Evolutionary conservation across 1,140 invertebrate species (phyloP).

Genomic region (Trichonephila clavata): DNA sequence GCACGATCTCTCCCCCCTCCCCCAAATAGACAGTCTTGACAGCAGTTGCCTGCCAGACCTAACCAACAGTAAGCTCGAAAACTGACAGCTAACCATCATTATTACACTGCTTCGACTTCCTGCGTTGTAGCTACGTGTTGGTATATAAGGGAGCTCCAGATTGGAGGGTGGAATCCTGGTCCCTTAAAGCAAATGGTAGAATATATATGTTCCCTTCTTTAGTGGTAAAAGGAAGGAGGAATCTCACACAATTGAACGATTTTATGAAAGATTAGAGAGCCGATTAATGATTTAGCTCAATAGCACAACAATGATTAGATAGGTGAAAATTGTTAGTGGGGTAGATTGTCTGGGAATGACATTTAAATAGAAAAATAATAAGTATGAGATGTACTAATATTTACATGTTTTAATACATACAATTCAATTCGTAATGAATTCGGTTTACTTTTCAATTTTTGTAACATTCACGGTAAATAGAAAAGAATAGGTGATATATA

Average conservation of each 20-base stretch:
- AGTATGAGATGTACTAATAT: too few relatives aligned
- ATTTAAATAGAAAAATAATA: too few relatives aligned
- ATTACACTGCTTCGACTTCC: slow-evolving; percentile 63
- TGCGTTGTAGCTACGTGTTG: slow-evolving; percentile 30
- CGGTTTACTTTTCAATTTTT: too few relatives aligned
- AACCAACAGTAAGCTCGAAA: slow-evolving; percentile 51
- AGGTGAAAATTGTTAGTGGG: too few relatives aligned
- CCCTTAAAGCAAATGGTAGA: slow-evolving; percentile 3
- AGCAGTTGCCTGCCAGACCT: slow-evolving; percentile 44
- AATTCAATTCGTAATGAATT: too few relatives aligned
- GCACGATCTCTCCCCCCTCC: neutral
- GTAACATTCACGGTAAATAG: too few relatives aligned
- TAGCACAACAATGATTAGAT: neutral
- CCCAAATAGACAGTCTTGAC: slow-evolving; percentile 58
- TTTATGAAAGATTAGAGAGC: slow-evolving; percentile 9
- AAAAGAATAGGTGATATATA: too few relatives aligned
- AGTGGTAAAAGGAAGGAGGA: slow-evolving; percentile 48
- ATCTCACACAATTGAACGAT: neutral
- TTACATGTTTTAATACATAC: too few relatives aligned
- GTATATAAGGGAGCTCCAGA: neutral
- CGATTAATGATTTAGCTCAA: neutral
- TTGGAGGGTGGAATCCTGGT: neutral
- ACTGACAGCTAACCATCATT: slow-evolving; percentile 73
- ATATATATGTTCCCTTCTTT: slow-evolving; percentile 46
- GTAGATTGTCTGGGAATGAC: too few relatives aligned